Evolutionary conservation across 2,888 invertebrate species (phyloP).

Genomic region (Galerucella nymphaeae): DNA sequence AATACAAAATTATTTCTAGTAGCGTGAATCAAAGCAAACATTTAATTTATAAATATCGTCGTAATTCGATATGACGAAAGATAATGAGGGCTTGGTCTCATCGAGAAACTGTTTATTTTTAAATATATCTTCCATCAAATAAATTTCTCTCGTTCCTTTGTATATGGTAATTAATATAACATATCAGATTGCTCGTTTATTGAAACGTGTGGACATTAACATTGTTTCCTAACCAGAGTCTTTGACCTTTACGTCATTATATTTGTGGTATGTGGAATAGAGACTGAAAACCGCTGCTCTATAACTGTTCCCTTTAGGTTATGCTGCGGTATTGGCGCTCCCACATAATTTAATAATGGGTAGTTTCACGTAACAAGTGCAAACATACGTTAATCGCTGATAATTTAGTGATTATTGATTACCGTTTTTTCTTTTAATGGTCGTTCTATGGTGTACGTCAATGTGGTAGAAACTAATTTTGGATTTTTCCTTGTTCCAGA

Average conservation of each 20-base stretch:
- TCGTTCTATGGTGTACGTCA: not conserved
- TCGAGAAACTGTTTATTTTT: not conserved
- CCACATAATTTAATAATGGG: constrained; percentile 64
- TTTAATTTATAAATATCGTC: too few species aligned
- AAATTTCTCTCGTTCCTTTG: not conserved
- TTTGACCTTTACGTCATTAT: constrained; percentile 20
- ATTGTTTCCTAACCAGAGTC: constrained; percentile 11
- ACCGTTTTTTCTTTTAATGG: constrained; percentile 56
- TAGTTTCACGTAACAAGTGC: constrained; percentile 64
- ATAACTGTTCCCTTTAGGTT: constrained; percentile 10
- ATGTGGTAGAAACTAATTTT: not conserved
- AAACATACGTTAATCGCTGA: constrained; percentile 63
- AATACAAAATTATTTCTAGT: too few species aligned
- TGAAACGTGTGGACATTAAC: constrained; percentile 1
- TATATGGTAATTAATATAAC: constrained; percentile 15
- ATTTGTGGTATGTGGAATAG: constrained; percentile 12
- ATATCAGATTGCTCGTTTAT: not conserved
- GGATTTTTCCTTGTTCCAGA: not conserved
- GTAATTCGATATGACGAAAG: too few species aligned
- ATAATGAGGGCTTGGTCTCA: too few species aligned
- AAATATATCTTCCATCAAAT: not conserved
- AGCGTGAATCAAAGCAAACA: too few species aligned
- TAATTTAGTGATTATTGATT: constrained; percentile 63
- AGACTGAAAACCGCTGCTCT: constrained; percentile 7
- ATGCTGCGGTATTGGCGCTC: constrained; percentile 53